Percentiles rank a stretch among this genome's conserved stretches.
Evolutionary conservation across 1,140 invertebrate genomes (phyloP).

Genomic region (Drosophila aff.): DNA sequence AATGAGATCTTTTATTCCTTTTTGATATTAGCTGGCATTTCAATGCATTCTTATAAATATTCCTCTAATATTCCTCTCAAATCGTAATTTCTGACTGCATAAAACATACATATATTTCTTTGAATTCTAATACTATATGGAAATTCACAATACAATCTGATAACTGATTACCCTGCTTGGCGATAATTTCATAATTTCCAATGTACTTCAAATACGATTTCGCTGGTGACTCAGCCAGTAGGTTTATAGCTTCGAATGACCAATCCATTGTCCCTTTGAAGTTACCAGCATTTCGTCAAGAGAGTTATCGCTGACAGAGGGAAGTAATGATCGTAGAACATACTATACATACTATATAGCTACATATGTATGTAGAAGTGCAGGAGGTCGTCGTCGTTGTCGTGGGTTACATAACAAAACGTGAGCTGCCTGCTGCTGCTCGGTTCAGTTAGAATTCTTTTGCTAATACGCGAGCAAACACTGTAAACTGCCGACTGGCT

Average conservation of each 20-base stretch:
- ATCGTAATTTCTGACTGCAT: background rate
- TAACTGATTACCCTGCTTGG: background rate
- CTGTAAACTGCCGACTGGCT: constrained; percentile 51
- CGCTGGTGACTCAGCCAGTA: constrained; percentile 11
- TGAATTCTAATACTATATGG: background rate
- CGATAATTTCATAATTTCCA: constrained; percentile 5
- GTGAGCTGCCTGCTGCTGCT: constrained; percentile 15
- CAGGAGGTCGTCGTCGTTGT: constrained; percentile 6
- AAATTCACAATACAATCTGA: background rate
- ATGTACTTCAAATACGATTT: background rate
- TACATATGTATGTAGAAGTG: constrained; percentile 1
- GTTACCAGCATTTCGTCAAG: constrained; percentile 37
- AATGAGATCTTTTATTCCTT: background rate
- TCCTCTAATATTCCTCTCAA: background rate
- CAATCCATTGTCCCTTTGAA: constrained; percentile 12
- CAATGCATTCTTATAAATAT: background rate
- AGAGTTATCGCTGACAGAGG: constrained; percentile 29
- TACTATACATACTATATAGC: background rate
- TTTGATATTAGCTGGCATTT: background rate
- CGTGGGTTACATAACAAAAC: constrained; percentile 49
- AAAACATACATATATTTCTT: no score
- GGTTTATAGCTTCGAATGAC: constrained; percentile 3
- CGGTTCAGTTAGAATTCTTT: constrained; percentile 53
- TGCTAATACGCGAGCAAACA: constrained; percentile 60
- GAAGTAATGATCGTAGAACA: constrained; percentile 10